Evolutionary conservation across 2,888 invertebrate genomes (phyloP).

Genomic region (Melinopterus prodromus): DNA sequence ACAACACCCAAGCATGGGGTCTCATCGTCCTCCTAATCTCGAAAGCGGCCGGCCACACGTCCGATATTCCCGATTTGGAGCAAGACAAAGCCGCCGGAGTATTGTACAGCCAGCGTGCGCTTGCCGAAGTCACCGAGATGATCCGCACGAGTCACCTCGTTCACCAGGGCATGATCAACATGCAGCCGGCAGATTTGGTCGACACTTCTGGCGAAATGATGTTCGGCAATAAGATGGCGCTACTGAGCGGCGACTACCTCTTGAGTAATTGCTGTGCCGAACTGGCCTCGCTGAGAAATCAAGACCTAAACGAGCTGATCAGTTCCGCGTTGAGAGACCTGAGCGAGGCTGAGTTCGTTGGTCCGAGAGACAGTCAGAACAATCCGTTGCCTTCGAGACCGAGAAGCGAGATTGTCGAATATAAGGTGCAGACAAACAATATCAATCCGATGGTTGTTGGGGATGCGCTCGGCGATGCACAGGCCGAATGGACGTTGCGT

Average conservation of each 20-base stretch:
- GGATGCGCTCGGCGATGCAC: constrained; percentile 68
- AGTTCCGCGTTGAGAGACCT: constrained; percentile 89
- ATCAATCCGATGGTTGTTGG: constrained; percentile 56
- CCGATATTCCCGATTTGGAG: constrained; percentile 82
- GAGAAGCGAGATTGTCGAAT: constrained; percentile 47
- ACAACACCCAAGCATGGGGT: constrained; percentile 94
- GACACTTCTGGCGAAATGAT: constrained; percentile 77
- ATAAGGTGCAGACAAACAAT: constrained; percentile 49
- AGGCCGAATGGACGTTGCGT: constrained; percentile 81
- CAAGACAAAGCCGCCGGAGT: constrained; percentile 88
- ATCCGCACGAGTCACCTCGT: constrained; percentile 92
- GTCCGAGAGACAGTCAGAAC: constrained; percentile 85
- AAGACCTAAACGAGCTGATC: constrained; percentile 87
- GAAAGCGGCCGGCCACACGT: constrained; percentile 88
- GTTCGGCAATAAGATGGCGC: constrained; percentile 94
- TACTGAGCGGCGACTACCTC: constrained; percentile 89
- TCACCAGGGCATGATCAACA: constrained; percentile 82
- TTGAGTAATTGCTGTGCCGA: constrained; percentile 89
- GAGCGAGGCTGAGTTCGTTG: constrained; percentile 90
- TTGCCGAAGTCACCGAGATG: constrained; percentile 97
- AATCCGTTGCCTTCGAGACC: constrained; percentile 81
- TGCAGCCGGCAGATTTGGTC: constrained; percentile 68
- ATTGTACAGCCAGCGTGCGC: constrained; percentile 82
- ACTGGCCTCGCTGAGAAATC: constrained; percentile 80
- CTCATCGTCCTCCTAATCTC: constrained; percentile 90